phyloP scores from a whole-genome alignment of 2,888 invertebrate genomes.

The Cotesia congregata region DNA sequence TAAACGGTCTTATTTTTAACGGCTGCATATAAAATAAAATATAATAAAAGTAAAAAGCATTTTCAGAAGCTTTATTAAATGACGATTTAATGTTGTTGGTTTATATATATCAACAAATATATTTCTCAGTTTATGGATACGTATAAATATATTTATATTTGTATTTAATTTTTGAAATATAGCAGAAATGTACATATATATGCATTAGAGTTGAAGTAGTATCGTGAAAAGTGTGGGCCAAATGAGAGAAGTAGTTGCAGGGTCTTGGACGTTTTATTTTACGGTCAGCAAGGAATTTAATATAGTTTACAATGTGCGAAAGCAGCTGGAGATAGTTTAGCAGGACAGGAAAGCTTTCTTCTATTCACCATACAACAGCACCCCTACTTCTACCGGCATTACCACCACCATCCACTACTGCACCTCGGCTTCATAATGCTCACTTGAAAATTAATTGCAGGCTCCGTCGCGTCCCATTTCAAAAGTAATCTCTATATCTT shows the following conservation, averaged over 20 bases:
- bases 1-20: constrained; percentile 16
- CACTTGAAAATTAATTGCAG: constrained; percentile 48
- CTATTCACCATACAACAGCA: constrained; percentile 24
- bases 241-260: constrained; percentile 19
- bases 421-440: constrained; percentile 33
- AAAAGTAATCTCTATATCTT: constrained; percentile 30
- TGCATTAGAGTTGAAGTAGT: constrained; percentile 10
- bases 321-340: constrained; percentile 44
- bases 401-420: constrained; percentile 2
- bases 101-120: constrained; percentile 31
- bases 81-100: constrained; percentile 37
- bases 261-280: constrained; percentile 46
- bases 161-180: neutral
- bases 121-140: constrained; percentile 6
- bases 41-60: constrained; percentile 8
- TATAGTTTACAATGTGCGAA: constrained; percentile 53
- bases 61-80: constrained; percentile 6
- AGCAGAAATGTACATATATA: constrained; percentile 5
- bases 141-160: constrained; percentile 11
- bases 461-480: constrained; percentile 36
- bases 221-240: constrained; percentile 28
- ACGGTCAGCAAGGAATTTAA: constrained; percentile 52
- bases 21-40: neutral
- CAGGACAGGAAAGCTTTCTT: constrained; percentile 40
- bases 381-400: constrained; percentile 2